A percentile compares a stretch with the other conserved stretches of the same genome.
These are phyloP conservation scores for Tridacna gigas DNA, from an alignment of 2,888 invertebrate species.

Conservation along the genomic window DNA sequence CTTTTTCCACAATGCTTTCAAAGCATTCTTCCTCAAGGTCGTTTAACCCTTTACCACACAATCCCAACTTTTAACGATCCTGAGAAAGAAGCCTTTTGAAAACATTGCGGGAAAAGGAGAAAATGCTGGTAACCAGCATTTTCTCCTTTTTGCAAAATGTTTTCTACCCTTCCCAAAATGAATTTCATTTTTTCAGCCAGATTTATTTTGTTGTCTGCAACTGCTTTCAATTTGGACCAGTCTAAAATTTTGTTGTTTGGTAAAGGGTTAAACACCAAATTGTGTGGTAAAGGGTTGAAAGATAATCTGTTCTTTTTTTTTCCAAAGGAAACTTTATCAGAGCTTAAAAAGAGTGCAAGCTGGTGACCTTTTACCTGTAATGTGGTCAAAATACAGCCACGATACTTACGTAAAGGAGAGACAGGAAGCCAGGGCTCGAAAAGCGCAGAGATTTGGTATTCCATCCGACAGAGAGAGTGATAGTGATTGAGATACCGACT, in stretches of 20 bases:
- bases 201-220: too few species aligned
- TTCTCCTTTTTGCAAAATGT: too few species aligned
- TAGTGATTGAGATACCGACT: background rate
- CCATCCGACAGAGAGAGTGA: background rate
- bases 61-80: too few species aligned
- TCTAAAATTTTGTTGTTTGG: background rate
- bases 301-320: too few species aligned
- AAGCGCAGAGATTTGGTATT: background rate
- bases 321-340: slow-evolving; percentile 22
- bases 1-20: background rate
- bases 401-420: background rate
- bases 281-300: background rate
- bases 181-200: too few species aligned
- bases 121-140: too few species aligned
- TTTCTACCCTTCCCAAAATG: too few species aligned
- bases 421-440: background rate
- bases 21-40: too few species aligned
- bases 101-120: too few species aligned
- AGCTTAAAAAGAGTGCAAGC: slow-evolving; percentile 29
- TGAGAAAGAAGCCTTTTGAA: too few species aligned
- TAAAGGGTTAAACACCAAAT: background rate
- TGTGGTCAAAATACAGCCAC: slow-evolving; percentile 33
- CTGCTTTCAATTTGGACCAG: too few species aligned
- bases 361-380: slow-evolving; percentile 47
- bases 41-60: too few species aligned